Conservation (phyloP, 2,797 vertebrate genomes). For the Leuciscus waleckii region DNA sequence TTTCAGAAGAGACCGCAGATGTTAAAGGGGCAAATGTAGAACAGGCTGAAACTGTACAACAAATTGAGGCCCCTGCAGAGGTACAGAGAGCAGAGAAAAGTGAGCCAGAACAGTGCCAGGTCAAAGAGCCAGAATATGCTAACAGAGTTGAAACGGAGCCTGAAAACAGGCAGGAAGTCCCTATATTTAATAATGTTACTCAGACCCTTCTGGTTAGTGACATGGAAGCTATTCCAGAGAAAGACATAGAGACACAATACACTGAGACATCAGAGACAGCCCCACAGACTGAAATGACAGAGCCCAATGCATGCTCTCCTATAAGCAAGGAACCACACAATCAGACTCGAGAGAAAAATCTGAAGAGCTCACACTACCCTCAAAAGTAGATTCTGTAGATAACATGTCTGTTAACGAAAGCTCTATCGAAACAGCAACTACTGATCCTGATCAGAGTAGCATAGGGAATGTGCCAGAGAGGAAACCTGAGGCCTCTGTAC, state of each 20-base stretch:
- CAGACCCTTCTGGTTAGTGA: conserved; percentile 51
- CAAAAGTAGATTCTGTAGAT: conserved; percentile 44
- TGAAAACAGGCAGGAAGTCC: conserved; percentile 13
- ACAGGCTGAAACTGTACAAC: conserved; percentile 32
- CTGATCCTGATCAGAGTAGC: conserved; percentile 36
- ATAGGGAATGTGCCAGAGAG: conserved; percentile 32
- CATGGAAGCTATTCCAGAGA: conserved; percentile 55
- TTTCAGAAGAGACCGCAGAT: conserved; percentile 57
- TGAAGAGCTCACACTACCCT: conserved; percentile 51
- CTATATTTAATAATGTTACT: conserved; percentile 49
- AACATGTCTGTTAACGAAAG: conserved; percentile 53
- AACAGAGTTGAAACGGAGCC: conserved; percentile 52
- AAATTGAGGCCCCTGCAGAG: conserved; percentile 28
- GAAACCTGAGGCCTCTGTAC: conserved; percentile 33
- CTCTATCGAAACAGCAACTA: conserved; percentile 18
- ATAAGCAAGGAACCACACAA: conserved; percentile 59
- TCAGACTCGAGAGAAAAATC: conserved; percentile 49
- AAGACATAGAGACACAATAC: conserved; percentile 54
- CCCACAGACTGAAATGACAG: conserved; percentile 29
- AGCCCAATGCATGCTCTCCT: conserved; percentile 34
- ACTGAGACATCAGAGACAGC: conserved; percentile 31
- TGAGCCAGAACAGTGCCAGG: conserved; percentile 27
- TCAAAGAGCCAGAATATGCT: conserved; percentile 28
- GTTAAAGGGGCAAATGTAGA: conserved; percentile 59
- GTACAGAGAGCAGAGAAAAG: conserved; percentile 14